These are phyloP conservation scores for Megastigmus dorsalis DNA, from an alignment of 2,888 invertebrate species.

Conservation along the genomic window DNA sequence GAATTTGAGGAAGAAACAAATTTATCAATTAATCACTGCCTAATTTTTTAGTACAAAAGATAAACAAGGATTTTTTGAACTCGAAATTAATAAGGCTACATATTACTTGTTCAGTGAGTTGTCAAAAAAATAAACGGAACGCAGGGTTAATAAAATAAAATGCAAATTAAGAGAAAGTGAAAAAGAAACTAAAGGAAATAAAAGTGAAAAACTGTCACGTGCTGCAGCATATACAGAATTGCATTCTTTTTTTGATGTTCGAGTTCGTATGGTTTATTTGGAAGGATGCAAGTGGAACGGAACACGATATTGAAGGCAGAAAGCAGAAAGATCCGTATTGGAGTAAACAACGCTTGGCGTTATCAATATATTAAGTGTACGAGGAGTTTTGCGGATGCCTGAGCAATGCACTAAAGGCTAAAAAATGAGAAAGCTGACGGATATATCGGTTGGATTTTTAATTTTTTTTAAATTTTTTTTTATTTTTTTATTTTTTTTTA, in stretches of 20 bases:
- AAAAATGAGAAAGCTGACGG: slow-evolving; percentile 37
- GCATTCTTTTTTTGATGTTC: slow-evolving; percentile 1
- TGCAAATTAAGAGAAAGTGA: background rate
- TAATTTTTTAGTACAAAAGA: background rate
- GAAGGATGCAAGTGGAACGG: background rate
- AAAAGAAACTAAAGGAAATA: slow-evolving; percentile 10
- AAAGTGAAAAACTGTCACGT: slow-evolving; percentile 26
- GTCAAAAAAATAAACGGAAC: background rate
- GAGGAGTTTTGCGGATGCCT: background rate
- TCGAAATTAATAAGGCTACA: too few relatives aligned
- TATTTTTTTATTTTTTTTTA: too few relatives aligned
- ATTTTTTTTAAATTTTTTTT: too few relatives aligned
- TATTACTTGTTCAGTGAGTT: too few relatives aligned
- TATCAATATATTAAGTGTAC: background rate
- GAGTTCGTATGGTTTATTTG: background rate
- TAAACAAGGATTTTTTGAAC: background rate
- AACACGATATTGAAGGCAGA: slow-evolving; percentile 16
- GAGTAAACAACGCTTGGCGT: slow-evolving; percentile 16
- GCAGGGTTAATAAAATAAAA: slow-evolving; percentile 3
- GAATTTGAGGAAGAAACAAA: slow-evolving; percentile 34
- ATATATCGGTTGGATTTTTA: slow-evolving; percentile 7
- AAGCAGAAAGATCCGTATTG: slow-evolving; percentile 15
- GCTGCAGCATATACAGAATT: slow-evolving; percentile 35
- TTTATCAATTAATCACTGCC: slow-evolving; percentile 21
- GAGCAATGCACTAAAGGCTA: slow-evolving; percentile 28